These are phyloP conservation scores for Dioctria linearis DNA, from an alignment of 2,888 invertebrate species.

Conservation along the genomic window DNA sequence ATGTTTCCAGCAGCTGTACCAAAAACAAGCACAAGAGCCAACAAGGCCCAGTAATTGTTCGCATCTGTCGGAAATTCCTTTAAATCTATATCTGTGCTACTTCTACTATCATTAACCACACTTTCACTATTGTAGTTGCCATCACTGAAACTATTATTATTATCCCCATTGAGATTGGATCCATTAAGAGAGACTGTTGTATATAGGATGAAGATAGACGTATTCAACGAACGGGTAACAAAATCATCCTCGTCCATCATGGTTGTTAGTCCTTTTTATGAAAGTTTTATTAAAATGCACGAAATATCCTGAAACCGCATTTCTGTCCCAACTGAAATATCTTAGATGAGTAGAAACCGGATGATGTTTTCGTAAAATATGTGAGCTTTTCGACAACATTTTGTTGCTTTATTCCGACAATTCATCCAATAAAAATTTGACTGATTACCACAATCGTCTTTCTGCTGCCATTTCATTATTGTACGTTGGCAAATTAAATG, in stretches of 20 bases:
- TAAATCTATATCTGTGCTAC: background rate
- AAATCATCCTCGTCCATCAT: constrained; percentile 32
- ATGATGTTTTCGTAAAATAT: background rate
- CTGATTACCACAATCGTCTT: background rate
- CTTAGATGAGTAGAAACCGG: constrained; percentile 1
- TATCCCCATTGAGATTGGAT: constrained; percentile 1
- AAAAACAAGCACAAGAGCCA: constrained; percentile 83
- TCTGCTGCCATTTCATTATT: constrained; percentile 15
- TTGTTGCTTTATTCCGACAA: constrained; percentile 1
- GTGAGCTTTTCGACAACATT: background rate
- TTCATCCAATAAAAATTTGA: background rate
- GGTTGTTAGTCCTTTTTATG: constrained; percentile 18
- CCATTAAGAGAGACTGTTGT: constrained; percentile 14
- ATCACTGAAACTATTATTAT: constrained; percentile 9
- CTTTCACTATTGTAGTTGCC: constrained; percentile 14
- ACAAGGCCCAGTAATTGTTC: constrained; percentile 87
- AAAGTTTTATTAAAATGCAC: constrained; percentile 27
- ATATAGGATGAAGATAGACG: constrained; percentile 9
- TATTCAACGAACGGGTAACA: background rate
- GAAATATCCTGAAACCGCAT: constrained; percentile 15
- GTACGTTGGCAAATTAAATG: background rate
- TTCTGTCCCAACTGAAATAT: background rate
- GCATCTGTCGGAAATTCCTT: constrained; percentile 33
- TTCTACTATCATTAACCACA: background rate
- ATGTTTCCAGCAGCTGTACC: constrained; percentile 94